phyloP scores from a whole-genome alignment of 2,113 vertebrate genomes.

The Galbula dea region DNA sequence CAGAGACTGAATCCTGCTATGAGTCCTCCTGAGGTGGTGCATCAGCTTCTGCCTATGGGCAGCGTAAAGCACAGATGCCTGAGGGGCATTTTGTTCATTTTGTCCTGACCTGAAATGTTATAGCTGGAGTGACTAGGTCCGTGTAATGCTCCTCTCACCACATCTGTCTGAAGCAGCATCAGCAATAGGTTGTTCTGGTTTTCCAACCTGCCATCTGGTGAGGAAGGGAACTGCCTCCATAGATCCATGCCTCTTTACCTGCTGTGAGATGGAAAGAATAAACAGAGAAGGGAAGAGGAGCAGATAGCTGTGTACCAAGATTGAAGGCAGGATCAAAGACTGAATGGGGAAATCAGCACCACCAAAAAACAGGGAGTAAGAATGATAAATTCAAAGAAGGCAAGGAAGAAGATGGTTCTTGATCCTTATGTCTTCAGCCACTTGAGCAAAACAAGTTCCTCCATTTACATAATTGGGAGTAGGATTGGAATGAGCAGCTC shows the following conservation, averaged over 20 bases:
- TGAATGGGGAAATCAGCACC: background rate
- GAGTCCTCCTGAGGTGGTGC: background rate
- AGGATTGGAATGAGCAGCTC: background rate
- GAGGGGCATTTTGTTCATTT: background rate
- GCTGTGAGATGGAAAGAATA: background rate
- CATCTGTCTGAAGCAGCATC: background rate
- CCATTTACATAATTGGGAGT: background rate
- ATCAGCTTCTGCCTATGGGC: constrained; percentile 37
- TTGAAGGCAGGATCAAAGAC: constrained; percentile 20
- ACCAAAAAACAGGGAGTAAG: background rate
- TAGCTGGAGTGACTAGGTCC: background rate
- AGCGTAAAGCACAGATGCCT: background rate
- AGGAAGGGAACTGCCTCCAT: background rate
- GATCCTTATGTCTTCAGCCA: background rate
- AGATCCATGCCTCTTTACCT: background rate
- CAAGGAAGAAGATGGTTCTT: background rate
- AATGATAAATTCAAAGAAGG: background rate
- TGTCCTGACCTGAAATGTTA: constrained; percentile 12
- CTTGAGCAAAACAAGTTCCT: background rate
- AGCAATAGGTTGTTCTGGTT: background rate
- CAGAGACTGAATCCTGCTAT: background rate
- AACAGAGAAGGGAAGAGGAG: background rate
- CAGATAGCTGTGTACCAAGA: background rate
- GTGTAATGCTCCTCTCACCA: background rate
- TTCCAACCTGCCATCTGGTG: background rate